Conservation (phyloP, 1,140 invertebrate genomes). For the Scaptodrosophila lebanonensis region DNA sequence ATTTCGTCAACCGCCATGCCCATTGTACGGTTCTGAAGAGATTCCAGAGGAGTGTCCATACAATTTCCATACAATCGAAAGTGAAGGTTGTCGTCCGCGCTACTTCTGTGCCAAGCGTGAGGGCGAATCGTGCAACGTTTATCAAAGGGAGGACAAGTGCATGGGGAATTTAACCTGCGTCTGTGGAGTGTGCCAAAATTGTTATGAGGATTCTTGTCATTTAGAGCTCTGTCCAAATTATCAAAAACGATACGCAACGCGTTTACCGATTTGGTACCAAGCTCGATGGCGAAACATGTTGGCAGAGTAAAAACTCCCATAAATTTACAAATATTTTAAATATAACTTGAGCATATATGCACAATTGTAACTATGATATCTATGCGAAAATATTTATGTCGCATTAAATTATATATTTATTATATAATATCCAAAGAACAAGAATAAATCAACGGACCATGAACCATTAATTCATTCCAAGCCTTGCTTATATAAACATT, state of each 20-base stretch:
- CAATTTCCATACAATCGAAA: not conserved
- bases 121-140: not conserved
- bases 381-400: too few relatives aligned
- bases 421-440: slow-evolving; percentile 38
- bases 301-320: too few relatives aligned
- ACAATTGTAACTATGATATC: too few relatives aligned
- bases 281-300: too few relatives aligned
- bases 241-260: not conserved
- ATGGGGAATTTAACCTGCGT: not conserved
- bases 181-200: not conserved
- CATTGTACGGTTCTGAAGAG: not conserved
- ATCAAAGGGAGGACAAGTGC: not conserved
- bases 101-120: not conserved
- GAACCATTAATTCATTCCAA: too few relatives aligned
- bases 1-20: not conserved
- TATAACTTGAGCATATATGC: too few relatives aligned
- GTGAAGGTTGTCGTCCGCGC: not conserved
- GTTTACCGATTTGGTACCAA: too few relatives aligned
- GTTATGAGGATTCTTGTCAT: not conserved
- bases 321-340: too few relatives aligned
- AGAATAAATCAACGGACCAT: slow-evolving; percentile 39
- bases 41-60: not conserved
- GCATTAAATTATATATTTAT: slow-evolving; percentile 49
- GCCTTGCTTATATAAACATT: not conserved
- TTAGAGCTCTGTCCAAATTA: not conserved